Evolutionary conservation across 2,888 invertebrate species (phyloP).

Genomic region (Drosophila niveifrons): DNA sequence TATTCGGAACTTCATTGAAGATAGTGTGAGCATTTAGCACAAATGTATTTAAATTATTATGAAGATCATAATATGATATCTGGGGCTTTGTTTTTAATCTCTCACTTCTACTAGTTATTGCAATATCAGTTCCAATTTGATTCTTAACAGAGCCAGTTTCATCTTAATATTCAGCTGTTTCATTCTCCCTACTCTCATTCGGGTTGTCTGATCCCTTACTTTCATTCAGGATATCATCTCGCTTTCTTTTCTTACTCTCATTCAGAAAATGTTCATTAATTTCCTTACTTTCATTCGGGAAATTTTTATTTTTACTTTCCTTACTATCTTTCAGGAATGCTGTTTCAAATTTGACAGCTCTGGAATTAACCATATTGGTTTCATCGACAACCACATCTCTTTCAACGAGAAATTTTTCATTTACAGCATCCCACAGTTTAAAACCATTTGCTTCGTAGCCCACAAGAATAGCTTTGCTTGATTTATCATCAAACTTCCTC

Average conservation of each 20-base stretch:
- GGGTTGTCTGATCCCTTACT: slow-evolving; percentile 1
- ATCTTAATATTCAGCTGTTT: not conserved
- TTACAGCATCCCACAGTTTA: not conserved
- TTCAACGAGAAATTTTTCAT: not conserved
- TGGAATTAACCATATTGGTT: too few species aligned
- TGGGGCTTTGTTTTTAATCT: not conserved
- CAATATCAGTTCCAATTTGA: not conserved
- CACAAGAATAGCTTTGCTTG: not conserved
- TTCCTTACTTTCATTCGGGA: too few species aligned
- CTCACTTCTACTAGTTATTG: not conserved
- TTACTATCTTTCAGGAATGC: too few species aligned
- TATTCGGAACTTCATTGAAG: slow-evolving; percentile 5
- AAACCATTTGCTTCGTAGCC: slow-evolving; percentile 2
- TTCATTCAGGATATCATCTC: not conserved
- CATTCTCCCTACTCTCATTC: not conserved
- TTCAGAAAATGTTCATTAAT: not conserved
- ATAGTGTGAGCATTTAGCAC: not conserved
- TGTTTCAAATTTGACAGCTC: too few species aligned
- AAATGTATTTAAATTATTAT: slow-evolving; percentile 5
- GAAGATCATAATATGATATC: too few species aligned
- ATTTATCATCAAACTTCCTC: not conserved
- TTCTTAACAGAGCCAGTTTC: not conserved
- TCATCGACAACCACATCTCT: not conserved
- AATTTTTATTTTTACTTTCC: too few species aligned
- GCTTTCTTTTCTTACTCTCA: slow-evolving; percentile 13